Conservation (phyloP, 2,888 invertebrate genomes). For the Sinelater perroti region DNA sequence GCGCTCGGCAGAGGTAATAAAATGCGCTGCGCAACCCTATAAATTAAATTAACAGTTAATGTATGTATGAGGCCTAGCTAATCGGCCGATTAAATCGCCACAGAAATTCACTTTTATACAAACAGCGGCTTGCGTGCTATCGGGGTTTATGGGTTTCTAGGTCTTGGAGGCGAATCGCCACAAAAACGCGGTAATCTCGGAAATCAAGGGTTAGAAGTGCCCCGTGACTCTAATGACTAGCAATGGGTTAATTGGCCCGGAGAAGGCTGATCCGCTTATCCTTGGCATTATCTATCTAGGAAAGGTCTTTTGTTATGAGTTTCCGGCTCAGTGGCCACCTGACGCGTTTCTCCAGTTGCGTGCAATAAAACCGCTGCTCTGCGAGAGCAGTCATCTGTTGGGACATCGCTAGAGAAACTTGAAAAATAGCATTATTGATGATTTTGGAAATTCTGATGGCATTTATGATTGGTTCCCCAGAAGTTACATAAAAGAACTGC, state of each 20-base stretch:
- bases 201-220: constrained; percentile 1
- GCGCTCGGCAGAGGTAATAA: no score
- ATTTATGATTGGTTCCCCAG: no score
- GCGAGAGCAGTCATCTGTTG: constrained; percentile 15
- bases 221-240: constrained; percentile 3
- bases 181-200: constrained; percentile 1
- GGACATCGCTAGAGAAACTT: no score
- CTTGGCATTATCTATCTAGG: constrained; percentile 6
- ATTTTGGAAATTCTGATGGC: no score
- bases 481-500: no score
- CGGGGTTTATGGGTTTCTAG: constrained; percentile 22
- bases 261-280: neutral
- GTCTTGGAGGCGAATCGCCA: constrained; percentile 5
- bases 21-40: no score
- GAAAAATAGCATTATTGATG: no score
- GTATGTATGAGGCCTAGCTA: no score
- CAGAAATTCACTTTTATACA: neutral
- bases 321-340: constrained; percentile 18
- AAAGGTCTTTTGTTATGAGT: neutral
- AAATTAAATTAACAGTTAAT: no score
- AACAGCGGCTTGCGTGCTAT: neutral
- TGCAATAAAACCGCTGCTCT: constrained; percentile 20
- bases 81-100: no score
- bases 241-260: neutral
- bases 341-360: constrained; percentile 25